phyloP scores from a whole-genome alignment of 2,113 vertebrate genomes.

The Cathartes aura region DNA sequence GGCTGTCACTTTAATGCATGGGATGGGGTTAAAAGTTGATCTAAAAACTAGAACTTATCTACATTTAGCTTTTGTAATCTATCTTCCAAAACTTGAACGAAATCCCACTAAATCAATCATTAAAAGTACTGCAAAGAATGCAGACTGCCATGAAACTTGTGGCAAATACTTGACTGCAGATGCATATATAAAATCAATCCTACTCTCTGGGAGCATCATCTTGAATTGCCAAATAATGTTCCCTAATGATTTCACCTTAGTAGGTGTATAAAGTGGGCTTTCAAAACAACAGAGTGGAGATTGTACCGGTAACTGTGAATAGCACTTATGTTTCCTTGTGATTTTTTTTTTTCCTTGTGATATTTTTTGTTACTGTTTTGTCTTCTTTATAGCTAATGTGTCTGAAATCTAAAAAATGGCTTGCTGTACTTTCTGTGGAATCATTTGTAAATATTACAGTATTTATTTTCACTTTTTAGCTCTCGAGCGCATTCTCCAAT shows the following conservation, averaged over 20 bases:
- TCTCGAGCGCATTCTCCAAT: slow-evolving; percentile 94
- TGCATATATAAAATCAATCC: background rate
- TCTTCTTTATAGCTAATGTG: background rate
- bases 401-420: background rate
- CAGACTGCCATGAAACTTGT: background rate
- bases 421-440: background rate
- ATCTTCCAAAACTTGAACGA: background rate
- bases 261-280: background rate
- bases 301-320: background rate
- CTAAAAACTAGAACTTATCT: background rate
- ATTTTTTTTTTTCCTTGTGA: background rate
- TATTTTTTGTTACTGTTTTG: background rate
- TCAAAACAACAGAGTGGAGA: background rate
- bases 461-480: slow-evolving; percentile 68
- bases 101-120: background rate
- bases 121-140: background rate
- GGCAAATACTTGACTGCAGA: background rate
- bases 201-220: background rate
- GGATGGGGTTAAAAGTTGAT: background rate
- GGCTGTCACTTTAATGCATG: background rate
- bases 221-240: background rate
- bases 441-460: background rate
- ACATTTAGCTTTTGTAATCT: background rate
- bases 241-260: background rate
- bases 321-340: background rate